These are phyloP conservation scores for Hippocampus guttulatus DNA, from an alignment of 2,113 vertebrate genomes.

Conservation along the genomic window DNA sequence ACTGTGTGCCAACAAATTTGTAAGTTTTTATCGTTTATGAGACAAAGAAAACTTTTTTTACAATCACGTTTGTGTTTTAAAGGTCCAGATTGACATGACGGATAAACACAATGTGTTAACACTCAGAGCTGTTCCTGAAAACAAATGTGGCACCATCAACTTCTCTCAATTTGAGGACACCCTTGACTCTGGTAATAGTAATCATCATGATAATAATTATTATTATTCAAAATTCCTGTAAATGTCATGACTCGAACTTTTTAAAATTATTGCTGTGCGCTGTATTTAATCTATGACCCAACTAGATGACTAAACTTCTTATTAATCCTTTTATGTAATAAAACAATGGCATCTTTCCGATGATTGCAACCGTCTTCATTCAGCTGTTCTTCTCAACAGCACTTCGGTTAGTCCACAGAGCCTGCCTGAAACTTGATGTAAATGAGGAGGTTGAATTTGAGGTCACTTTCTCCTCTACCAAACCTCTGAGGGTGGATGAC, in stretches of 20 bases:
- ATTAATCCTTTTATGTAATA: not conserved
- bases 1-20: not conserved
- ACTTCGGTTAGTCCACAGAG: conserved; percentile 53
- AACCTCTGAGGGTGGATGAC: conserved; percentile 60
- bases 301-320: not conserved
- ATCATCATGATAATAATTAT: no score
- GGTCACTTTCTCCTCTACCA: conserved; percentile 73
- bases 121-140: conserved; percentile 63
- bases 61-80: conserved; percentile 6
- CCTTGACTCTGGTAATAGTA: conserved; percentile 49
- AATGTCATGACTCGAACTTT: not conserved
- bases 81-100: conserved; percentile 79
- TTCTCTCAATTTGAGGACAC: conserved; percentile 22
- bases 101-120: conserved; percentile 74
- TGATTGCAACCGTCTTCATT: not conserved
- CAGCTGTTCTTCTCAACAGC: conserved; percentile 50
- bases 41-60: not conserved
- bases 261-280: not conserved
- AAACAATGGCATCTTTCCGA: not conserved
- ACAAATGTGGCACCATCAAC: conserved; percentile 53
- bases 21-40: not conserved
- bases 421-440: conserved; percentile 59
- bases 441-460: conserved; percentile 71
- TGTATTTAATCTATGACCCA: not conserved
- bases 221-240: not conserved